Evolutionary conservation across 2,888 invertebrate species (phyloP).

Genomic region (Phengaris arion): DNA sequence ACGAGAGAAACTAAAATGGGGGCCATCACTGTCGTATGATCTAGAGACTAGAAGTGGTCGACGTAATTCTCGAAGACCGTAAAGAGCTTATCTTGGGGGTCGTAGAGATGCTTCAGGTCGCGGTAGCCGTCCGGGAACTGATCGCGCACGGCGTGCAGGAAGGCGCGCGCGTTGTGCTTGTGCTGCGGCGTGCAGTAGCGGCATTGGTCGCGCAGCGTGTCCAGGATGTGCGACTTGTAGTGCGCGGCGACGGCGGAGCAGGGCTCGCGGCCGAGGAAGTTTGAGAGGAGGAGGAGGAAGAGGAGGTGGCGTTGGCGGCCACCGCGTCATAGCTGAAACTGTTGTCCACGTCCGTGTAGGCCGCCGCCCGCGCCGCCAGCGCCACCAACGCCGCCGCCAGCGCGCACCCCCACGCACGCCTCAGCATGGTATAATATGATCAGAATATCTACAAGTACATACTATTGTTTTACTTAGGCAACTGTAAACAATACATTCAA

Average conservation of each 20-base stretch:
- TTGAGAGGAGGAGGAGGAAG: too few relatives aligned
- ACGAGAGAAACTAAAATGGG: too few relatives aligned
- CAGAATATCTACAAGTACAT: too few relatives aligned
- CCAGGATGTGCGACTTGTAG: conserved; percentile 4
- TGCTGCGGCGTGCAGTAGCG: background rate
- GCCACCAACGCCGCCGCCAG: background rate
- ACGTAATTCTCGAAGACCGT: background rate
- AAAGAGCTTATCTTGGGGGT: background rate
- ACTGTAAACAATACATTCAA: too few relatives aligned
- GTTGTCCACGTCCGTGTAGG: background rate
- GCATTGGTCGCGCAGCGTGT: background rate
- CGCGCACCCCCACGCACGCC: background rate
- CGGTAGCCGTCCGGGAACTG: background rate
- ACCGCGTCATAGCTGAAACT: background rate
- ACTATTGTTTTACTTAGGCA: too few relatives aligned
- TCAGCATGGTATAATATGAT: too few relatives aligned
- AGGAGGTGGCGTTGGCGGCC: background rate
- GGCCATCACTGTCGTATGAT: too few relatives aligned
- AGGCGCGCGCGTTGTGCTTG: background rate
- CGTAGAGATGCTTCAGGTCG: background rate
- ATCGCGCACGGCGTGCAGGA: background rate
- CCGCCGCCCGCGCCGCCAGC: background rate
- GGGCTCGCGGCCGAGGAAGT: background rate
- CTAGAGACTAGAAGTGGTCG: background rate
- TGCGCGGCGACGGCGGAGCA: background rate